A percentile compares a stretch with the other conserved stretches of the same genome.
Conservation (phyloP, 2,113 vertebrate genomes). For the Embiotoca jacksoni region DNA sequence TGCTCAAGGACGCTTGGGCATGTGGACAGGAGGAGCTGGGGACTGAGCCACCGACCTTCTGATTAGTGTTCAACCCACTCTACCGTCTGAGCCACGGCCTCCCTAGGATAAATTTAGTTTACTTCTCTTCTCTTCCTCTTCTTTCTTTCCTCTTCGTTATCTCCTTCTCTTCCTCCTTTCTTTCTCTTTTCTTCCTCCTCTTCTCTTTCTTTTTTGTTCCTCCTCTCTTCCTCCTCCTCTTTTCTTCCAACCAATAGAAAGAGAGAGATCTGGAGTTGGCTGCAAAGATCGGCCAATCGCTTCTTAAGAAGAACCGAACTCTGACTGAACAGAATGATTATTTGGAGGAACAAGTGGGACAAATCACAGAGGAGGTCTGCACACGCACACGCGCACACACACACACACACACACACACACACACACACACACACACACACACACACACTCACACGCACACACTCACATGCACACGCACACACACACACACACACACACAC, state of each 20-base stretch:
- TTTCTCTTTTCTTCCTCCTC: too few species aligned
- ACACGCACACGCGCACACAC: neutral
- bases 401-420: neutral
- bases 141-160: too few species aligned
- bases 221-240: neutral
- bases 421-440: neutral
- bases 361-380: conserved; percentile 94
- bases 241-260: conserved; percentile 86
- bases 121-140: neutral
- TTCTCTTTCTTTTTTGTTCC: neutral
- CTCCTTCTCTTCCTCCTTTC: too few species aligned
- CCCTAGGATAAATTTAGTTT: too few species aligned
- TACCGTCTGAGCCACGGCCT: too few species aligned
- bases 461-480: conserved; percentile 15
- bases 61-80: too few species aligned
- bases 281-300: conserved; percentile 95
- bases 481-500: neutral
- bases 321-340: conserved; percentile 95
- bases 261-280: conserved; percentile 97
- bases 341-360: conserved; percentile 94
- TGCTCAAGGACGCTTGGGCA: too few species aligned
- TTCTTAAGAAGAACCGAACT: conserved; percentile 94
- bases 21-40: too few species aligned
- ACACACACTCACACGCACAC: neutral
- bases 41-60: too few species aligned